A percentile compares a stretch with the other conserved stretches of the same genome.
phyloP scores from a whole-genome alignment of 2,113 vertebrate genomes.

The Spheniscus mendiculus region DNA sequence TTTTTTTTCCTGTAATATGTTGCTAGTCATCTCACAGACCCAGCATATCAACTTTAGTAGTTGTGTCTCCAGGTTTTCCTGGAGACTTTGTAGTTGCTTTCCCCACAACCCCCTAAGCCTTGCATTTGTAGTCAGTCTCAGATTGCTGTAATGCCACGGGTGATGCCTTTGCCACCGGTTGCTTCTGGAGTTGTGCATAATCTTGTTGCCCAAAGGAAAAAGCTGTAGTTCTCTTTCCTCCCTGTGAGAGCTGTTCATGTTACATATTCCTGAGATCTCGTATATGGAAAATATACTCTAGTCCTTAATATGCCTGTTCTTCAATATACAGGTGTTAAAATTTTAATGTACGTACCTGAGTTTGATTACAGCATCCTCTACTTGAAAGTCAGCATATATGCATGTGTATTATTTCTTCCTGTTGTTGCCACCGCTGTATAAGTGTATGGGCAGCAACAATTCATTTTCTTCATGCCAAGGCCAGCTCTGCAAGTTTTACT shows the following conservation, averaged over 20 bases:
- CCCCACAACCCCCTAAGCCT: not conserved
- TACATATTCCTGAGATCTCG: not conserved
- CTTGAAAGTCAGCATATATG: not conserved
- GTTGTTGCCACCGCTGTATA: not conserved
- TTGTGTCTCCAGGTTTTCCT: no score
- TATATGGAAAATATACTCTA: not conserved
- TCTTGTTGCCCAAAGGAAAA: not conserved
- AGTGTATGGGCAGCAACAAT: not conserved
- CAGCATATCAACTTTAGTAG: not conserved
- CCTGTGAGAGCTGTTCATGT: not conserved
- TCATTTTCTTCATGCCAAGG: not conserved
- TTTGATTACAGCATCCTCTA: not conserved
- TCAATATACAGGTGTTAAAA: not conserved
- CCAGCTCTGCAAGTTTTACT: not conserved
- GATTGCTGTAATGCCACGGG: not conserved
- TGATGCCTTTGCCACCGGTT: not conserved
- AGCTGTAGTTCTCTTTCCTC: not conserved
- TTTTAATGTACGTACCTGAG: not conserved
- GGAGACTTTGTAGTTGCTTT: not conserved
- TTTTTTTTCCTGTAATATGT: not conserved
- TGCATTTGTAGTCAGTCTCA: not conserved
- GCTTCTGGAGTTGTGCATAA: not conserved
- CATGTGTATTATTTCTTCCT: not conserved
- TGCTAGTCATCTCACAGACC: not conserved
- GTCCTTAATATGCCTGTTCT: not conserved